Base-by-base conservation (phyloP, 2,113 vertebrate species). In the Eulemur rufifrons region DNA sequence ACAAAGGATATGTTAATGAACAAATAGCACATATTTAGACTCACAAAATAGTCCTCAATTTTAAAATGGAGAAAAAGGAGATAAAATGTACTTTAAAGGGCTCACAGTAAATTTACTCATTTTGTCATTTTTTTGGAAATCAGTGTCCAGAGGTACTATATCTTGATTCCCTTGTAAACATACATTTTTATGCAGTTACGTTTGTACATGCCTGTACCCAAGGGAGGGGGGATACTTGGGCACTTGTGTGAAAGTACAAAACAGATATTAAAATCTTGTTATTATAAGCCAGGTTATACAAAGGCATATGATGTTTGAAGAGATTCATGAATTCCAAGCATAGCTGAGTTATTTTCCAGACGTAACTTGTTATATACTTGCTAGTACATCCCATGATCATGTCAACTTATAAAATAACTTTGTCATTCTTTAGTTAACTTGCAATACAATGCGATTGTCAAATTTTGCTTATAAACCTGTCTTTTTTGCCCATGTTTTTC, bases 1-100 rank as follows among this genome's bases (percentile, higher is more conserved):
- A 47, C 56, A 93, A 90, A 95, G 13, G 66, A 29, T 91, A 68
- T 54, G 4, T 71, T 93, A 47, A 78, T 61, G 45, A 64, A 86
- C 52, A 93, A 94, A 91, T 91, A 91, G 15, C n/a, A 85, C 6
- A 25, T 74, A 13, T 68, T 96, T 91, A 85, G 37, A 80, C 13
- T 25, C 81, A 63, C 3, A 86, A 94, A 96, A 84, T 86, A 92
- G 39, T 86, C n/a, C 4, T 91, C 66, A 54, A 56, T 94, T 95
- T 93, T 85, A 86, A 95, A 95, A 85, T 93, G 56, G 56, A 90
- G 56, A 61, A 89, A 91, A 73, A 23, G 34, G 39, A 92, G n/a
- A 78, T n/a, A 77, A 73, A 47, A 39, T 66, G 25, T 71, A 69
- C 34, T 89, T 93, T 68, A 68, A 82, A 66, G 42, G 56, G 37